Conservation (phyloP, 30 jellyfish, hydroid and myxozoan species). For the Cassiopea andromeda region DNA sequence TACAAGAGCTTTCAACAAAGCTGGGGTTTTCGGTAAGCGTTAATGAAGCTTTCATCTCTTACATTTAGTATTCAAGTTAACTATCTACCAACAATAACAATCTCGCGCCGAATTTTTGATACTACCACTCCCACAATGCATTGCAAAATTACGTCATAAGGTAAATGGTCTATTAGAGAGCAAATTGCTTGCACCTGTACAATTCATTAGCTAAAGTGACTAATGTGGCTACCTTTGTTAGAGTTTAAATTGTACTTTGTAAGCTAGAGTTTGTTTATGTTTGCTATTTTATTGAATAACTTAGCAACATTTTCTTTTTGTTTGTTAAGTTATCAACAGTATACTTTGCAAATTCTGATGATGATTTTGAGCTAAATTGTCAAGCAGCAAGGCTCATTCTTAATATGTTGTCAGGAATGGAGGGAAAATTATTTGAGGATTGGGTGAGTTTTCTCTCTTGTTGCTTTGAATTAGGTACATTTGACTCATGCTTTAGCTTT, state of each 20-base stretch:
- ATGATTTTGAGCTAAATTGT: constrained; percentile 85
- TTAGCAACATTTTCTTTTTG: background rate
- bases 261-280: background rate
- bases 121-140: no score
- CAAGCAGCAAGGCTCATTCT: constrained; percentile 80
- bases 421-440: constrained; percentile 78
- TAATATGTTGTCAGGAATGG: constrained; percentile 74
- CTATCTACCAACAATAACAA: no score
- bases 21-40: no score
- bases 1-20: no score
- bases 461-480: background rate
- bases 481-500: no score
- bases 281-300: background rate
- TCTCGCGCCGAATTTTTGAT: no score
- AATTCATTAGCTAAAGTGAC: no score
- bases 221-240: background rate
- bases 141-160: no score
- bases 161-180: no score
- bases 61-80: no score
- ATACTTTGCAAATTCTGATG: constrained; percentile 75
- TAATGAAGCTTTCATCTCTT: no score
- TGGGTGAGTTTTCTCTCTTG: constrained; percentile 39
- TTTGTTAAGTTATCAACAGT: constrained; percentile 65
- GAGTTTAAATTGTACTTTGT: background rate
- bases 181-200: no score